Conservation (phyloP, 2,113 vertebrate species). For the Ariopsis seemanni region DNA sequence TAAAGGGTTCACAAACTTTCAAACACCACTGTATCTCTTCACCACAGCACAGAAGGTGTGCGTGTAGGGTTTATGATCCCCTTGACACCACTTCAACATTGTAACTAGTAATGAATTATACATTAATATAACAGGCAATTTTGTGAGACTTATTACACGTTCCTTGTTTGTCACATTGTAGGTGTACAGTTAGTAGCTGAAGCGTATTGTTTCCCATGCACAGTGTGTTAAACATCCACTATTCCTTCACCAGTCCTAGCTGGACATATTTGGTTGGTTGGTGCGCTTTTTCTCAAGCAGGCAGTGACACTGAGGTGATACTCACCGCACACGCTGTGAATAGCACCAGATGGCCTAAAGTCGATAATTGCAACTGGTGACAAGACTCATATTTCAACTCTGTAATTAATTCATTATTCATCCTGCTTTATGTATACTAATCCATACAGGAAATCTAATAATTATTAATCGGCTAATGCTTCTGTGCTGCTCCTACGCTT, state of each 20-base stretch:
- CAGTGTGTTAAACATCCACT: not conserved
- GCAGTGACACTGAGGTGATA: not conserved
- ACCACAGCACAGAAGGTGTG: too few relatives aligned
- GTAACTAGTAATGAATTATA: not conserved
- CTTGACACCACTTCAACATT: too few relatives aligned
- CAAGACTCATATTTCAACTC: not conserved
- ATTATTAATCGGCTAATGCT: not conserved
- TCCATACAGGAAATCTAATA: not conserved
- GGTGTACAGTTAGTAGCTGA: not conserved
- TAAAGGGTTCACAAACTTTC: too few relatives aligned
- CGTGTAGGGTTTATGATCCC: too few relatives aligned
- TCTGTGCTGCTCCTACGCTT: not conserved
- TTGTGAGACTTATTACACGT: not conserved
- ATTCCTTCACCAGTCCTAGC: not conserved
- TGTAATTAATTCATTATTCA: not conserved
- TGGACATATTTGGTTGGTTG: not conserved
- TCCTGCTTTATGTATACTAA: not conserved
- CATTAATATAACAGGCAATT: not conserved
- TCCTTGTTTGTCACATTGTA: not conserved
- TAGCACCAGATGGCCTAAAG: not conserved
- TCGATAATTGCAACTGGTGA: not conserved
- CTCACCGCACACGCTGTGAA: not conserved
- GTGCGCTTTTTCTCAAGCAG: not conserved
- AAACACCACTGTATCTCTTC: too few relatives aligned
- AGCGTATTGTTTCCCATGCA: not conserved